Percentiles rank a stretch among this genome's conserved stretches.
phyloP scores from a whole-genome alignment of 2,113 vertebrate species.

The Leucopsar rothschildi region DNA sequence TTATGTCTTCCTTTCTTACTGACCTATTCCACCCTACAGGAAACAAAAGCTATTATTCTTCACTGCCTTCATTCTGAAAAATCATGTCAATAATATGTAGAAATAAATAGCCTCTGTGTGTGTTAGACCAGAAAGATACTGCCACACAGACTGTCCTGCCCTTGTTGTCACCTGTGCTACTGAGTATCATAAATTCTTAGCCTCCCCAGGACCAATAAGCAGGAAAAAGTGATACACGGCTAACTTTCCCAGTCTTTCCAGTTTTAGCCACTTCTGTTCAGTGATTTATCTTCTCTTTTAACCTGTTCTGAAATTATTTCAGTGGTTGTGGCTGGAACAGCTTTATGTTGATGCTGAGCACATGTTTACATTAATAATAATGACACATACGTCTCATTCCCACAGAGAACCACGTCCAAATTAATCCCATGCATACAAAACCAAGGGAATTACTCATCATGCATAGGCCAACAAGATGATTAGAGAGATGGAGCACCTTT shows the following conservation, averaged over 20 bases:
- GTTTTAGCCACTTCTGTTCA: background rate
- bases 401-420: background rate
- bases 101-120: background rate
- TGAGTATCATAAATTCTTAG: background rate
- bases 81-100: background rate
- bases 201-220: background rate
- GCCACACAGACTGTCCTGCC: background rate
- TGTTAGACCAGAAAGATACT: background rate
- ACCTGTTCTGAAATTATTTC: background rate
- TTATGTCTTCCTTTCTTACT: background rate
- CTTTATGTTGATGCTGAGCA: background rate
- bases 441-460: background rate
- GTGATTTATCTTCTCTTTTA: background rate
- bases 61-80: background rate
- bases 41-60: background rate
- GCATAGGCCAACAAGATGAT: background rate
- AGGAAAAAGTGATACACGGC: accelerated
- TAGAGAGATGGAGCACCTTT: background rate
- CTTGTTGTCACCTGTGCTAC: background rate
- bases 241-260: background rate
- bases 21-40: background rate
- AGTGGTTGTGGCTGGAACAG: background rate
- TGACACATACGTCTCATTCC: background rate
- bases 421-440: background rate
- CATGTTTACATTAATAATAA: background rate